Percentiles rank a stretch among this genome's conserved stretches.
phyloP scores from a whole-genome alignment of 2,888 invertebrate species.

The Cyclophora punctaria region DNA sequence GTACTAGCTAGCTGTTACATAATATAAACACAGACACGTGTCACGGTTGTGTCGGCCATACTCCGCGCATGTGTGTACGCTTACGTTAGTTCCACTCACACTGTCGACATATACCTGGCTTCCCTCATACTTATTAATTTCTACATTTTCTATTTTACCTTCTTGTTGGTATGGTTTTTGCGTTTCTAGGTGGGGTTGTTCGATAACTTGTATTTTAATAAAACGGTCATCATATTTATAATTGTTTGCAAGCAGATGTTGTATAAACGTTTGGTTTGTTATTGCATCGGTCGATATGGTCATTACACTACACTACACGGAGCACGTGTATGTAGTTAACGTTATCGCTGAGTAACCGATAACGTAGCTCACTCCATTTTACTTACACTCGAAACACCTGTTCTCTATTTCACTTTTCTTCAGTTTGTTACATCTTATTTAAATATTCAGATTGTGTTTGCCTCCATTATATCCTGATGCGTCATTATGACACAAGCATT shows the following conservation, averaged over 20 bases:
- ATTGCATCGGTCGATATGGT: slow-evolving; percentile 41
- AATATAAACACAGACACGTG: slow-evolving; percentile 56
- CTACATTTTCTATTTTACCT: slow-evolving; percentile 8
- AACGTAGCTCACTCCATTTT: slow-evolving; percentile 29
- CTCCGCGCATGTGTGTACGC: slow-evolving; percentile 28
- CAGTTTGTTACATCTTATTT: slow-evolving; percentile 17
- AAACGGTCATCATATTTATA: no score
- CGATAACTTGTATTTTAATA: not conserved
- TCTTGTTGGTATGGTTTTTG: slow-evolving; percentile 9
- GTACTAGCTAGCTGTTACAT: slow-evolving; percentile 35
- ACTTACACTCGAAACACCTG: slow-evolving; percentile 28
- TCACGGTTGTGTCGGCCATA: slow-evolving; percentile 30
- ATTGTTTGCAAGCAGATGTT: slow-evolving; percentile 22
- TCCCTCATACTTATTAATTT: no score
- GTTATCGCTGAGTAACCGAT: slow-evolving; percentile 38
- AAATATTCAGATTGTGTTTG: slow-evolving; percentile 18
- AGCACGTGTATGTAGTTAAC: slow-evolving; percentile 36
- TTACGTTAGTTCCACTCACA: slow-evolving; percentile 15
- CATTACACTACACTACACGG: slow-evolving; percentile 13
- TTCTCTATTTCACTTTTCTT: slow-evolving; percentile 25
- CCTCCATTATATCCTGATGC: slow-evolving; percentile 20
- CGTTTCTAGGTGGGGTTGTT: slow-evolving; percentile 2
- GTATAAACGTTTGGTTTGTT: slow-evolving; percentile 33
- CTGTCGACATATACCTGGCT: not conserved
- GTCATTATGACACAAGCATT: slow-evolving; percentile 22